Evolutionary conservation across 2,113 vertebrate genomes (phyloP).

Genomic region (Seriola aureovittata): DNA sequence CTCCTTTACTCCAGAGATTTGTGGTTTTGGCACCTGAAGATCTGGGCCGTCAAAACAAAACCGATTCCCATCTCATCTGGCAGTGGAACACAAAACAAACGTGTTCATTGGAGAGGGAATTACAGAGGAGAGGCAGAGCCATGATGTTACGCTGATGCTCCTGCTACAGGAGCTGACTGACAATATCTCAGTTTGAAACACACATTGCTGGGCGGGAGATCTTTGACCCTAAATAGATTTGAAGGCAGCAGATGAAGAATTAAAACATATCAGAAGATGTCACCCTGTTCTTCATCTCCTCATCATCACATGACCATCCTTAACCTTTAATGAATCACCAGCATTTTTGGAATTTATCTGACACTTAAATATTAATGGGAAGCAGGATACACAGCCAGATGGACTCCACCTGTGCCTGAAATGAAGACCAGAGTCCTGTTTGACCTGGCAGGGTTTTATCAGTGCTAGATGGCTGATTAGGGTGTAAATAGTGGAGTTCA

Average conservation of each 20-base stretch:
- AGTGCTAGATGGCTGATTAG: background rate
- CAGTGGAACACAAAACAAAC: slow-evolving; percentile 66
- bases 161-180: slow-evolving; percentile 15
- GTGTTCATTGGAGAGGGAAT: slow-evolving; percentile 22
- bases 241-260: background rate
- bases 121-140: background rate
- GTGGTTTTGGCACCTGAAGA: slow-evolving; percentile 75
- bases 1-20: slow-evolving; percentile 64
- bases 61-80: slow-evolving; percentile 68
- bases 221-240: background rate
- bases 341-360: background rate
- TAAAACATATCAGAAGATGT: background rate
- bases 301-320: background rate
- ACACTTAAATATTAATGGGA: background rate
- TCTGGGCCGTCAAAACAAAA: slow-evolving; percentile 78
- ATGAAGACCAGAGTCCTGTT: slow-evolving; percentile 27
- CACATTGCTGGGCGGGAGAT: background rate
- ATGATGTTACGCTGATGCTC: slow-evolving; percentile 1
- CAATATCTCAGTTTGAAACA: slow-evolving; percentile 20
- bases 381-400: background rate
- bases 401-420: background rate
- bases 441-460: slow-evolving; percentile 8
- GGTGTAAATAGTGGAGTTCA: background rate
- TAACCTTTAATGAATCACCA: background rate
- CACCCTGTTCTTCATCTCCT: background rate